Percentiles rank a stretch among this genome's conserved stretches.
Evolutionary conservation across 2,113 vertebrate genomes (phyloP).

Genomic region (Mobula birostris): DNA sequence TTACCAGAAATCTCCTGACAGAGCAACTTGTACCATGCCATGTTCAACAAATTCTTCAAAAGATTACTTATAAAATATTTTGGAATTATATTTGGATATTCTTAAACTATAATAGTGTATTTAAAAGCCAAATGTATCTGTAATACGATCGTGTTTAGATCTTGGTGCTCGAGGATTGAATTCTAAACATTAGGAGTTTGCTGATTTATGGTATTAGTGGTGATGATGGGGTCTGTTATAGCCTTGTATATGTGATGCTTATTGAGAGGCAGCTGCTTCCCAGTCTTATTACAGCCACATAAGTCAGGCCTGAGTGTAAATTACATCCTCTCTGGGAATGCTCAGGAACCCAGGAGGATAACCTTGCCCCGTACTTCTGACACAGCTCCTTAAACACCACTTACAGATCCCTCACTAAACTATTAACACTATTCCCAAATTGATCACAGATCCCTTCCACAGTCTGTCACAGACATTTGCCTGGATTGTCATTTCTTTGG

Average conservation of each 20-base stretch:
- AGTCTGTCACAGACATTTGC: neutral
- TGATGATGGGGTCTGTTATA: slow-evolving; percentile 14
- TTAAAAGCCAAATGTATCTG: neutral
- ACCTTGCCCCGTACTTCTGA: neutral
- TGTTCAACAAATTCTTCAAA: neutral
- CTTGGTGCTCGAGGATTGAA: neutral
- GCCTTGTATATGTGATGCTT: neutral
- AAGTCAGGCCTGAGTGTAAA: slow-evolving; percentile 4
- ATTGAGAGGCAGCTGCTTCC: slow-evolving; percentile 17
- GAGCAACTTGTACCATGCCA: neutral
- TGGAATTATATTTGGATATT: neutral
- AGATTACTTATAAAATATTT: neutral
- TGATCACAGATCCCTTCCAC: neutral
- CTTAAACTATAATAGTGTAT: neutral
- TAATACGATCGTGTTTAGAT: neutral
- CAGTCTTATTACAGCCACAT: neutral
- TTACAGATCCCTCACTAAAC: slow-evolving; percentile 16
- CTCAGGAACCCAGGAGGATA: neutral
- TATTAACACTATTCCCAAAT: slow-evolving; percentile 26
- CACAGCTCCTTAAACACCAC: slow-evolving; percentile 11
- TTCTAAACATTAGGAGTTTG: slow-evolving; percentile 25
- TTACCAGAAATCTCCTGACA: neutral
- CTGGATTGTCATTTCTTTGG: neutral
- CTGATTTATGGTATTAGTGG: slow-evolving; percentile 8
- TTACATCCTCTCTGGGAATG: slow-evolving; percentile 25